Base-by-base conservation (phyloP, 2,113 vertebrate genomes). In the Ovibos moschatus region DNA sequence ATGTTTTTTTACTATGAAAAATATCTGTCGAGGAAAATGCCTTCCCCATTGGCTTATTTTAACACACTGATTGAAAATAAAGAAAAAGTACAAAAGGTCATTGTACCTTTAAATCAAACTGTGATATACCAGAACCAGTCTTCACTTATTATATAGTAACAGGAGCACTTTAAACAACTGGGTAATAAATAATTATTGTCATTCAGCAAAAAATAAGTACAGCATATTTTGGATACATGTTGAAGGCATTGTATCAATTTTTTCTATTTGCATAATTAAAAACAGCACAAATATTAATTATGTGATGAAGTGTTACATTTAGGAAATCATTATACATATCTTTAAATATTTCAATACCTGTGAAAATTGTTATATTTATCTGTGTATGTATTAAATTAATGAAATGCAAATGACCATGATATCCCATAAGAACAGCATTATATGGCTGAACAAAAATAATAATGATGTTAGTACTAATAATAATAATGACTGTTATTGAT, bases 1-100 rank as follows among this genome's bases (percentile, higher is more conserved):
- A 88, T 94, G 11, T 94, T 98, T 79, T 90, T 81, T 91, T 95
- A 50, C 85, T 94, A 7, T 57, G 50, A 96, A 87, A 93, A 96
- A 40, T 98, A 96, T 92, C 71, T 96, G 62, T 21, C 94, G 95
- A 93, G 62, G 45, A 97, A 94, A 64, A 51, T 11, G 10, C 15
- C 87, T 91, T 97, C n/a, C 53, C 76, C 43, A 33, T 40, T 94
- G 94, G 40, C 50, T 94, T 95, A 95, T 96, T 71, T 96, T 84
- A 95, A 71, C 28, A 97, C 4, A 33, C 8, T 95, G 57, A 95
- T 23, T 91, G 14, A 95, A 36, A 79, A 30, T 60, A 62, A 96
- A 88, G 53, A 97, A 97, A 67, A 53, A 76, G 28, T 30, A 40
- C 62, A 23, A 97, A 89, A 98, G 64, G 33, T 74, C 78, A 33